Conservation (phyloP, 2,888 invertebrate genomes). For the Prosapia bicincta region DNA sequence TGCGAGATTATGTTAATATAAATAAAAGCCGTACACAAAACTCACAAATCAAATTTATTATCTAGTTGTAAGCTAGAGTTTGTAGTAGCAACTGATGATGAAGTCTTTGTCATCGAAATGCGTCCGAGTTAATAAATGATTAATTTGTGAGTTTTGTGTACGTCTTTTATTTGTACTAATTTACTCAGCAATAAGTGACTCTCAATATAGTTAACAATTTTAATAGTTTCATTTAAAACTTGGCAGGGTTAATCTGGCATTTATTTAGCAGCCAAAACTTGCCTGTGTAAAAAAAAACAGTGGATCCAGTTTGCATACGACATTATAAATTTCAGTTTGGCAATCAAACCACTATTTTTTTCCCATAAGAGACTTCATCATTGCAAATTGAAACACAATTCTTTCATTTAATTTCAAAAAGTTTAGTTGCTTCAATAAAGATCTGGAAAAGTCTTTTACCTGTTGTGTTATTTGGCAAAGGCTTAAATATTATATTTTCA, state of each 20-base stretch:
- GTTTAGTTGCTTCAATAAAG: not conserved
- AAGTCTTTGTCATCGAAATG: too few species aligned
- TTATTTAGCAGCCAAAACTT: not conserved
- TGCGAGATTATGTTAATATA: too few species aligned
- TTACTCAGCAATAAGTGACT: not conserved
- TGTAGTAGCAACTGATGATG: too few species aligned
- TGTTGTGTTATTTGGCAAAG: not conserved
- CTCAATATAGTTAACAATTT: not conserved
- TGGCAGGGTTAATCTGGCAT: not conserved
- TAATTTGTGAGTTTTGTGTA: too few species aligned
- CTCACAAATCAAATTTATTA: too few species aligned
- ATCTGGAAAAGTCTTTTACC: not conserved
- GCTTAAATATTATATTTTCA: slow-evolving; percentile 1
- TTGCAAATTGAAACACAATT: not conserved
- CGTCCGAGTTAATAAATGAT: too few species aligned
- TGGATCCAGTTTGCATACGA: not conserved
- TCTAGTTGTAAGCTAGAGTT: too few species aligned
- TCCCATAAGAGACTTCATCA: not conserved
- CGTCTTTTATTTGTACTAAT: too few species aligned
- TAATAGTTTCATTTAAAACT: not conserved
- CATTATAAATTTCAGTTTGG: not conserved
- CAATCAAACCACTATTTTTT: not conserved
- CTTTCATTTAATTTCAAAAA: not conserved
- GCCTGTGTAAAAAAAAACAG: not conserved
- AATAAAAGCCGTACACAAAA: too few species aligned